These are phyloP conservation scores for Drosophila burlai DNA, from an alignment of 1,140 invertebrate species.

Conservation along the genomic window DNA sequence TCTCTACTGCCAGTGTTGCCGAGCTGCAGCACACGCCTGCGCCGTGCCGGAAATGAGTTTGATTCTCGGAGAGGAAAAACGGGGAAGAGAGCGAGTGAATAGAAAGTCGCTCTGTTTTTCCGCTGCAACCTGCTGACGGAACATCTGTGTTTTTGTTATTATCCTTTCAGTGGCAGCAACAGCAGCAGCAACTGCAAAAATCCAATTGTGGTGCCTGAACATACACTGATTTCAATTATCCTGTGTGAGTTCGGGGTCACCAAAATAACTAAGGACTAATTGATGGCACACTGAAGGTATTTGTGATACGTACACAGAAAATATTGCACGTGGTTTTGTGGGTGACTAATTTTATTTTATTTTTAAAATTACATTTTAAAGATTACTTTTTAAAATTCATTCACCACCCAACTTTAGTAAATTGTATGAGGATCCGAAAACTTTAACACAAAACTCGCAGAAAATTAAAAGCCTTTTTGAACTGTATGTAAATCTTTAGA, in stretches of 20 bases:
- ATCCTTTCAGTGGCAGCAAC: slow-evolving; percentile 27
- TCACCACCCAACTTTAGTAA: no score
- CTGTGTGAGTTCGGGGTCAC: slow-evolving; percentile 19
- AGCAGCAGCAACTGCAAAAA: slow-evolving; percentile 39
- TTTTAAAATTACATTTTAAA: background rate
- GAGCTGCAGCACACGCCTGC: slow-evolving; percentile 43
- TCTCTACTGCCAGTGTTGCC: slow-evolving; percentile 53
- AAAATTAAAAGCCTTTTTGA: background rate
- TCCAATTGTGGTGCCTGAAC: slow-evolving; percentile 39
- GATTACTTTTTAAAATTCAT: background rate
- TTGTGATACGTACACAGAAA: background rate
- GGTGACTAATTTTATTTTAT: background rate
- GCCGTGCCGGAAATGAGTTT: slow-evolving; percentile 17
- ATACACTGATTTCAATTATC: slow-evolving; percentile 53
- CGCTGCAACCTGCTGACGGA: slow-evolving; percentile 48
- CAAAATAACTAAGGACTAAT: slow-evolving; percentile 39
- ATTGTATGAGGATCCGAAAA: no score
- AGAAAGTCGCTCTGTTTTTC: background rate
- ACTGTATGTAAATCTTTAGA: background rate
- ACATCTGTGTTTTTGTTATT: slow-evolving; percentile 79
- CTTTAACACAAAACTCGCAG: background rate
- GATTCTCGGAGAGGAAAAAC: background rate
- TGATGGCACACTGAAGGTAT: slow-evolving; percentile 28
- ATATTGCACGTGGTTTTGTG: no score
- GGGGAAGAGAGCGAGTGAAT: background rate